Conservation (phyloP, 1,140 invertebrate genomes). For the Heliconius himera region DNA sequence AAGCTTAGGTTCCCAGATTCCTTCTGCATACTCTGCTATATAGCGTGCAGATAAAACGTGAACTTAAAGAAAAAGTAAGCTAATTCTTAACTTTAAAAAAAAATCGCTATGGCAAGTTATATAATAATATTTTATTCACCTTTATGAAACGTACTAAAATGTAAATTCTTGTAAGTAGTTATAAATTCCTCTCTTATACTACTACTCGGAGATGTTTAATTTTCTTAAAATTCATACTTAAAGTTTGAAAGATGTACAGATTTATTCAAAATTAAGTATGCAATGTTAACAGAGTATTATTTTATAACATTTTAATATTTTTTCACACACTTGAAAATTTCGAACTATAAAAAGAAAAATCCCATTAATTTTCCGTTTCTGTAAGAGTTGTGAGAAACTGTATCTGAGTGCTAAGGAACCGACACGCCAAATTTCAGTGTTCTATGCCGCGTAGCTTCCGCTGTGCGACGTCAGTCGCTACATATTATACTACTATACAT, state of each 20-base stretch:
- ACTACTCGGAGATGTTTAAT: slow-evolving; percentile 13
- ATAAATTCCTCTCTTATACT: slow-evolving; percentile 4
- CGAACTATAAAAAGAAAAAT: no score
- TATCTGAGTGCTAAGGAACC: no score
- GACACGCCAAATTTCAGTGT: no score
- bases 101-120: not conserved
- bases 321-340: not conserved
- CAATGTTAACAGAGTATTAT: not conserved
- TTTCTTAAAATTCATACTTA: not conserved
- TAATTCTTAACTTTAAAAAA: no score
- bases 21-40: no score
- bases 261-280: not conserved
- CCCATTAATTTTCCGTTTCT: no score
- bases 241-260: not conserved
- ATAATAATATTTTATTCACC: slow-evolving; percentile 6
- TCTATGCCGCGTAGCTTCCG: no score
- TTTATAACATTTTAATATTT: not conserved
- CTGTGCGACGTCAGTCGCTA: no score
- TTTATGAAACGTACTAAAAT: slow-evolving; percentile 4
- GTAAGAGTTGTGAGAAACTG: no score
- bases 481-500: no score
- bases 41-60: no score
- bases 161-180: slow-evolving; percentile 11
- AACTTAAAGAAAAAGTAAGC: no score
- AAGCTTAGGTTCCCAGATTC: not conserved